Evolutionary conservation across 2,113 vertebrate species (phyloP).

Genomic region (Plotosus lineatus): DNA sequence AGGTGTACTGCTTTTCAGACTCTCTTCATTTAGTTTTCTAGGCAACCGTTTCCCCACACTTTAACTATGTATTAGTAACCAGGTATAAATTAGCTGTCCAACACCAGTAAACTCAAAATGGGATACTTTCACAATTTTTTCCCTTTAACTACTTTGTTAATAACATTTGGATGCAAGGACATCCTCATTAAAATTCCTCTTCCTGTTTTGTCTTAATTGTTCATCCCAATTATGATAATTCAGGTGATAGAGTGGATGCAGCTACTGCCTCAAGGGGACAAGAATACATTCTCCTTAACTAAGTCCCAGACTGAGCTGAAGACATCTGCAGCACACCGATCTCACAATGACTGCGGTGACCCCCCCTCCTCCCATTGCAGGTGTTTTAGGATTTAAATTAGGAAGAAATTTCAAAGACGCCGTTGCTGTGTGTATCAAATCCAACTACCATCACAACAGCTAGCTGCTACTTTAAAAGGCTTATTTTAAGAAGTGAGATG

Average conservation of each 20-base stretch:
- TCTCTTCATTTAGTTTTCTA: not conserved
- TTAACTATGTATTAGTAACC: not conserved
- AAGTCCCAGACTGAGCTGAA: not conserved
- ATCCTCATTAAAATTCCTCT: slow-evolving; percentile 39
- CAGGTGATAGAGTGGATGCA: slow-evolving; percentile 7
- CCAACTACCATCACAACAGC: not conserved
- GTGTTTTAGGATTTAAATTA: not conserved
- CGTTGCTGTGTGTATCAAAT: not conserved
- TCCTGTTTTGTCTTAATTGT: slow-evolving; percentile 12
- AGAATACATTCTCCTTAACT: slow-evolving; percentile 20
- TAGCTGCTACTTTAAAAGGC: not conserved
- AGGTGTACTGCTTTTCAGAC: not conserved
- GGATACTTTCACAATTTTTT: not conserved
- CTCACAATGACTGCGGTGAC: not conserved
- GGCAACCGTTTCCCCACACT: not conserved
- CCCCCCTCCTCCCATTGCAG: not conserved
- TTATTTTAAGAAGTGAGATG: not conserved
- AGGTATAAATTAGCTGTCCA: not conserved
- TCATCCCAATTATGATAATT: slow-evolving; percentile 39
- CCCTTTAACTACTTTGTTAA: not conserved
- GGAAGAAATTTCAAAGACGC: not conserved
- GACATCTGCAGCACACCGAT: not conserved
- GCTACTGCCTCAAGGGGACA: slow-evolving; percentile 39
- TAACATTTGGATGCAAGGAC: not conserved
- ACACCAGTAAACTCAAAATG: not conserved